phyloP scores from a whole-genome alignment of 2,797 vertebrate species.

The Apodemus agrarius region DNA sequence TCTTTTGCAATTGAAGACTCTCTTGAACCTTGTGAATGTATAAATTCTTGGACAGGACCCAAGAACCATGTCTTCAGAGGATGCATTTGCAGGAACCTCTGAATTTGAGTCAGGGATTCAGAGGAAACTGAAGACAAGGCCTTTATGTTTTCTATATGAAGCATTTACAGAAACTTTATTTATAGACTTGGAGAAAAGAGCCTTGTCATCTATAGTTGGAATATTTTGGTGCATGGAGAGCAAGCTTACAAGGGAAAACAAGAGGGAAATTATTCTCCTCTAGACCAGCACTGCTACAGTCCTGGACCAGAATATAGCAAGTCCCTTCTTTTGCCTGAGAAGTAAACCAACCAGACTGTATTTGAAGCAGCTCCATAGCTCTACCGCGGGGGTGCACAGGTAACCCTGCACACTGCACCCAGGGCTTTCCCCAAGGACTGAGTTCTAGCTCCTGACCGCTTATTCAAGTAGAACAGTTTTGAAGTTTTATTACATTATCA shows the following conservation, averaged over 20 bases:
- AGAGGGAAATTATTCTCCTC: not conserved
- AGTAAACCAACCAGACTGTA: too few species aligned
- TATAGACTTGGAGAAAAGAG: not conserved
- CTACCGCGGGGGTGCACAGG: not conserved
- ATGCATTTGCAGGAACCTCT: not conserved
- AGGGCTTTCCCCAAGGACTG: not conserved
- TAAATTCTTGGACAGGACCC: not conserved
- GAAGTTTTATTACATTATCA: not conserved
- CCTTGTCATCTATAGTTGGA: not conserved
- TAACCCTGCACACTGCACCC: not conserved
- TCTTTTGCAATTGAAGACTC: not conserved
- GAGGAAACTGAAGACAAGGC: not conserved
- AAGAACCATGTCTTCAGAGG: not conserved
- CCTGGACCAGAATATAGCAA: fast-evolving
- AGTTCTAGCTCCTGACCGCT: not conserved
- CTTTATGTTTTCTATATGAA: not conserved
- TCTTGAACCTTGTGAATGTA: not conserved
- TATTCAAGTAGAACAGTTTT: not conserved
- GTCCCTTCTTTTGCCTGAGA: not conserved
- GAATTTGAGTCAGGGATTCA: not conserved
- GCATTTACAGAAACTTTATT: not conserved
- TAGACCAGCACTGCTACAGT: fast-evolving
- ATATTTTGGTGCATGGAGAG: not conserved
- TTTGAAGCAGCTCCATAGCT: not conserved
- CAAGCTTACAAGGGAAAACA: not conserved